These are phyloP conservation scores for Aphaenogaster floridana DNA, from an alignment of 1,140 invertebrate species.

Conservation along the genomic window DNA sequence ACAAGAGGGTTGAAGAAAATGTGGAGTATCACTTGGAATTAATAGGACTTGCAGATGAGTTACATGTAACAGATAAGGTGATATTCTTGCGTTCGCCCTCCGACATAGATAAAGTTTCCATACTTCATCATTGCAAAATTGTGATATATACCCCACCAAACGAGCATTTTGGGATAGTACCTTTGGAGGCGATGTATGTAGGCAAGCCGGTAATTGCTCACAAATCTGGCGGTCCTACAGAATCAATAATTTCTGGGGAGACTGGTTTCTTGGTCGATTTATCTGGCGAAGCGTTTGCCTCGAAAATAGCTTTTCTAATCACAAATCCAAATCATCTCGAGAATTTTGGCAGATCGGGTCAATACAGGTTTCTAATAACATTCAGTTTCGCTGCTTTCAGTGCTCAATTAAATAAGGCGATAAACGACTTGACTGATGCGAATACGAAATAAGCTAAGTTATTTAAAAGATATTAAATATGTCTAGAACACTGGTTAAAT, in stretches of 20 bases:
- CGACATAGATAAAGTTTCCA: slow-evolving; percentile 93
- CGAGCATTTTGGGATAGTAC: slow-evolving; percentile 99
- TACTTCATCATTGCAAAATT: slow-evolving; percentile 92
- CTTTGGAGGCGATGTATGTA: slow-evolving; percentile 99
- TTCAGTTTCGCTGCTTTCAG: slow-evolving; percentile 91
- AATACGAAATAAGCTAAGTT: slow-evolving; percentile 61
- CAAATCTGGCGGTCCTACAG: slow-evolving; percentile 97
- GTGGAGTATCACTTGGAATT: slow-evolving; percentile 95
- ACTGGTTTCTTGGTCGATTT: slow-evolving; percentile 96
- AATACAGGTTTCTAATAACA: slow-evolving; percentile 87
- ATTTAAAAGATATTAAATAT: background rate
- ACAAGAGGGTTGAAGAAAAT: slow-evolving; percentile 96
- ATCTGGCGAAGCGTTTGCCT: slow-evolving; percentile 91
- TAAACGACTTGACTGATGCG: slow-evolving; percentile 81
- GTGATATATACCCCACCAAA: slow-evolving; percentile 98
- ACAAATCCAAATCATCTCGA: slow-evolving; percentile 87
- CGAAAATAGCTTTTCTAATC: slow-evolving; percentile 92
- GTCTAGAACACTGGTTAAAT: slow-evolving; percentile 1
- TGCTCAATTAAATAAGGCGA: slow-evolving; percentile 86
- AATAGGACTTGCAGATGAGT: slow-evolving; percentile 88
- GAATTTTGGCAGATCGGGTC: slow-evolving; percentile 88
- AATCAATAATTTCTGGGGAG: slow-evolving; percentile 95
- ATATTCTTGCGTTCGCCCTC: slow-evolving; percentile 95
- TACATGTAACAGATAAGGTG: slow-evolving; percentile 92
- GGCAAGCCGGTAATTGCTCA: slow-evolving; percentile 97